Evolutionary conservation across 2,888 invertebrate species (phyloP).

Genomic region (Allacma fusca): DNA sequence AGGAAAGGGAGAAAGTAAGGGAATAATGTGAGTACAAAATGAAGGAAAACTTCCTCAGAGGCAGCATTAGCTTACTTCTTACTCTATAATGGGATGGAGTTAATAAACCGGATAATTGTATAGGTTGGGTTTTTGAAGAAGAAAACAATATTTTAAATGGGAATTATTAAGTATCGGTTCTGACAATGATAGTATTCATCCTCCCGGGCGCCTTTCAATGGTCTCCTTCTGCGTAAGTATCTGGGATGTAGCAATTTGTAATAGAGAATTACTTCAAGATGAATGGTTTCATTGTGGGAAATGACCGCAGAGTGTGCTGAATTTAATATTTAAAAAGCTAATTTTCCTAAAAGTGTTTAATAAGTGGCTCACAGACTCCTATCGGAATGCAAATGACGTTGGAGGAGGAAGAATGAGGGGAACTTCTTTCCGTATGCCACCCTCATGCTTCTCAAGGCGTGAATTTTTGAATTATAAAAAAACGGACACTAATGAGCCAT

Average conservation of each 20-base stretch:
- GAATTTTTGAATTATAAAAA: neutral
- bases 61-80: neutral
- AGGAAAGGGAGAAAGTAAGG: too few species aligned
- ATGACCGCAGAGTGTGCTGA: neutral
- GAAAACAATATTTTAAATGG: neutral
- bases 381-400: slow-evolving; percentile 1
- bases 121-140: neutral
- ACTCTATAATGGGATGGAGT: neutral
- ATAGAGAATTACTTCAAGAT: neutral
- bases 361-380: slow-evolving; percentile 1
- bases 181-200: neutral
- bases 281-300: slow-evolving; percentile 10
- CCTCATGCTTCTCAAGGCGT: too few species aligned
- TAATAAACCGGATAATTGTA: neutral
- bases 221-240: neutral
- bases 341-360: slow-evolving; percentile 11
- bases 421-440: neutral
- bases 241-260: neutral
- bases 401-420: neutral
- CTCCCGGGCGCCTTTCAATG: neutral
- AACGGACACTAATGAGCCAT: neutral
- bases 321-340: slow-evolving; percentile 24
- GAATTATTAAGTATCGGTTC: neutral
- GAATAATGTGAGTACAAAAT: too few species aligned
- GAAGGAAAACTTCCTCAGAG: neutral